Base-by-base conservation (phyloP, 2,888 invertebrate species). In the Gymnosoma rotundatum region DNA sequence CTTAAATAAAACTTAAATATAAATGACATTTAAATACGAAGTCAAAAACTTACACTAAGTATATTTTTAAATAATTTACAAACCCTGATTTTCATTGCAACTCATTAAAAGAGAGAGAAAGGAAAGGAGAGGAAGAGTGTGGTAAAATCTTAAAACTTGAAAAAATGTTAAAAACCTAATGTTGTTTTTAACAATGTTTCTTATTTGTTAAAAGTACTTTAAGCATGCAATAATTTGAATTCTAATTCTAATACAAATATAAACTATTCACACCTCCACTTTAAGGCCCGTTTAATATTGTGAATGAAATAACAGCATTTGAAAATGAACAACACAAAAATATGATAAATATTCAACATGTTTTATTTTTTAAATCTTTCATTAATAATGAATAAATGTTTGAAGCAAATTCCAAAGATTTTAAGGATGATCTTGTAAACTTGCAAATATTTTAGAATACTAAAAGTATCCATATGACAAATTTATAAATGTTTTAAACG, bases 261-360 rank as follows among this genome's bases (percentile, higher is more conserved):
- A 2, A 58, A 69, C 42, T 25, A 32, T 69, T n/a, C 70, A 66
- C 74, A 83, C 83, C 80, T 80, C 67, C 67, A 69, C 38, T 69
- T 66, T 50, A 75, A 18, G 14, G 63, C 20, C 36, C 72, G 32
- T 14, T 21, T 32, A 10, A 50, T 67, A 63, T 76, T 50, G 54
- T 61, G 45, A 21, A 85, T 66, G 32, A 85, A 75, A 73, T 72
- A 83, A 82, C 82, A 81, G 80, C 85, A 86, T 66, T 75, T 78
- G 42, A 63, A 80, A 78, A 86, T 72, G 38, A 76, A 78, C 48
- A 52, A 74, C 38, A 78, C 69, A 56, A 84, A 78, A 61, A 78
- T 78, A 76, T 83, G 58, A 45, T 79, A 84, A 70, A 74, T 50
- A 60, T 74, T 82, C 14, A 83, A 74, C 85, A 87, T 87, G 75